A percentile compares a stretch with the other conserved stretches of the same genome.
phyloP scores from a whole-genome alignment of 2,797 vertebrate genomes.

The Delichon dasypus region DNA sequence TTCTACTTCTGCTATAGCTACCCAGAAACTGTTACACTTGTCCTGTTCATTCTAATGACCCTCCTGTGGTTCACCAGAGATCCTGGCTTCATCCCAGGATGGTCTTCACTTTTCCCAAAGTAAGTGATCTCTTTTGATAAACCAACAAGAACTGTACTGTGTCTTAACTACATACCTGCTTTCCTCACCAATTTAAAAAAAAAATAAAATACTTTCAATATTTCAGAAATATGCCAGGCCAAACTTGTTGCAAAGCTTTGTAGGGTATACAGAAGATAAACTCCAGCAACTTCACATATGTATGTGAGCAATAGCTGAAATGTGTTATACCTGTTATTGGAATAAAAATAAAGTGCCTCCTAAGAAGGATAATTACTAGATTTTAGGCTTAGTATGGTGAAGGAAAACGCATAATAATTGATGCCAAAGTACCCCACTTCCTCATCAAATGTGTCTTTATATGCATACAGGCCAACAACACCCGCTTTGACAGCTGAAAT shows the following conservation, averaged over 20 bases:
- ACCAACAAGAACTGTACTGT: neutral
- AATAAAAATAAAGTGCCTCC: neutral
- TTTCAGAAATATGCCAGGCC: neutral
- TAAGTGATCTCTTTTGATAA: constrained; percentile 71
- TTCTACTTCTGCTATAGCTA: constrained; percentile 73
- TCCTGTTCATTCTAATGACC: constrained; percentile 87
- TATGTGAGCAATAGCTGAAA: neutral
- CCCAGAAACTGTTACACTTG: constrained; percentile 85
- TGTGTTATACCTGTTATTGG: neutral
- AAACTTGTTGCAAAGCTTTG: neutral
- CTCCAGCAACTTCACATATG: neutral
- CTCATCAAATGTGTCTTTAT: neutral
- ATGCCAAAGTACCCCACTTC: neutral
- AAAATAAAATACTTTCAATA: neutral
- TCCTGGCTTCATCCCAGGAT: constrained; percentile 91
- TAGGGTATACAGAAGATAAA: neutral
- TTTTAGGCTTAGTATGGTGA: neutral
- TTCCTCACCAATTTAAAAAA: neutral
- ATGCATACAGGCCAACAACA: neutral
- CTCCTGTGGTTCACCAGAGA: constrained; percentile 88
- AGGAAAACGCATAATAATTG: neutral
- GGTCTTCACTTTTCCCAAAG: constrained; percentile 85
- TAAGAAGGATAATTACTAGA: neutral
- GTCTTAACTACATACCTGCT: neutral
- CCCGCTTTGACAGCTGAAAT: neutral